Base-by-base conservation (phyloP, 2,113 vertebrate genomes). In the Cephalophus harveyi region DNA sequence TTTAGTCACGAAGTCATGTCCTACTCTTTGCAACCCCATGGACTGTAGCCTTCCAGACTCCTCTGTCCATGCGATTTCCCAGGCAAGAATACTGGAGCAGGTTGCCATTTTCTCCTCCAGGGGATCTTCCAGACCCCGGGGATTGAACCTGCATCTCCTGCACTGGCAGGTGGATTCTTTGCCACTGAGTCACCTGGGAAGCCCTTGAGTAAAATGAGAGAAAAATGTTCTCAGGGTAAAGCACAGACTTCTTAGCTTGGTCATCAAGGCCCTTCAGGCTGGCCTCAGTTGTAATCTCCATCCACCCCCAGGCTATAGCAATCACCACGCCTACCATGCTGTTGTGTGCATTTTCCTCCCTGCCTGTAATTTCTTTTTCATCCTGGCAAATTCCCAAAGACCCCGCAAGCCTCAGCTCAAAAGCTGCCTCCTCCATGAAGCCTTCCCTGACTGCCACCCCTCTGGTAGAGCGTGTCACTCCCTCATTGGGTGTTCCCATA, bases 271-370 rank as follows among this genome's bases (percentile, higher is more conserved):
- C 16, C 33, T 50, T 84, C 54, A 25, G 16, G 21, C 60, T 62
- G 78, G 43, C 81, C 23, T 86, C 81, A n/a, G 2, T 15, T 28
- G 6, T 40, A 15, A 16, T 27, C 46, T 28, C 81, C 46, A 43
- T 6, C 40, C 43, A 57, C 9, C 40, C 28, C 33, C 52, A 25
- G 79, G 62, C 62, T 46, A 52, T 19, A 81, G 50, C 6, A 54
- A 25, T 23, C 33, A 83, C 50, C 11, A 7, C 0, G 12, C 21
- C 50, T 25, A 8, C 50, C 16, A 23, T 7, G 40, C 36, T 36
- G 7, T 71, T 57, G 60, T 27, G 30, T 36, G 14, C 6, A n/a
- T 48, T n/a, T 11, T 83, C 64, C 55, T 55, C 3, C 81, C 30
- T 23, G 28, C 17, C 87, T 60, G 17, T 14, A 89, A 55, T 67